Base-by-base conservation (phyloP, 2,888 invertebrate species). In the Parnassius mnemosyne region DNA sequence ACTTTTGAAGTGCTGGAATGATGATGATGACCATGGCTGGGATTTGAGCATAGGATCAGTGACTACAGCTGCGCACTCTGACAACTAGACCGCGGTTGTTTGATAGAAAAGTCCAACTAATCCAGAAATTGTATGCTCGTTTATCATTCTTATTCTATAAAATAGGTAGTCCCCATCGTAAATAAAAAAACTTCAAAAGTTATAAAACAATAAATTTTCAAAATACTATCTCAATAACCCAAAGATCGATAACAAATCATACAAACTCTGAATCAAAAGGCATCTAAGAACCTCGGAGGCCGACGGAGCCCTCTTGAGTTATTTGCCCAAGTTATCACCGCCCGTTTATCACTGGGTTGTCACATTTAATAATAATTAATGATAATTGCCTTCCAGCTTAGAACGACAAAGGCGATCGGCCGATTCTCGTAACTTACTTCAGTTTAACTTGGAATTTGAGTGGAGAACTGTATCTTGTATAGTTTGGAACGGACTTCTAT, bases 321-420 rank as follows among this genome's bases (percentile, higher is more conserved):
- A 89, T 90, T 89, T 86, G 86, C 79, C 71, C 87, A 88, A 89
- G 87, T 89, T 90, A 91, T 91, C 90, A 85, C 73, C 79, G 71
- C 71, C 84, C 89, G 88, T 90, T 89, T 88, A 89, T 90, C 90
- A 89, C 79, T 70, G 71, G 79, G 83, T 76, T 83, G 89, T 89
- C 89, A 85, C 87, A 88, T 91, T 90, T 91, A 91, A 91, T 91
- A 89, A 91, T 91, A 89, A 91, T 90, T 89, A 90, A 91, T 90
- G 90, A 88, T 91, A 91, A 91, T 91, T 91, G 90, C 89, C 85
- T 85, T 81, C 83, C 79, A 87, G 91, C 90, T 90, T 89, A 89
- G 79, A 79, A 76, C 81, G 78, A 79, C 85, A 87, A 87, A 90
- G 88, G 89, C 91, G 89, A 90, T 90, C 87, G 90, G 87, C 89